Conservation (phyloP, 1,140 invertebrate genomes). For the Thaumatotibia leucotreta region DNA sequence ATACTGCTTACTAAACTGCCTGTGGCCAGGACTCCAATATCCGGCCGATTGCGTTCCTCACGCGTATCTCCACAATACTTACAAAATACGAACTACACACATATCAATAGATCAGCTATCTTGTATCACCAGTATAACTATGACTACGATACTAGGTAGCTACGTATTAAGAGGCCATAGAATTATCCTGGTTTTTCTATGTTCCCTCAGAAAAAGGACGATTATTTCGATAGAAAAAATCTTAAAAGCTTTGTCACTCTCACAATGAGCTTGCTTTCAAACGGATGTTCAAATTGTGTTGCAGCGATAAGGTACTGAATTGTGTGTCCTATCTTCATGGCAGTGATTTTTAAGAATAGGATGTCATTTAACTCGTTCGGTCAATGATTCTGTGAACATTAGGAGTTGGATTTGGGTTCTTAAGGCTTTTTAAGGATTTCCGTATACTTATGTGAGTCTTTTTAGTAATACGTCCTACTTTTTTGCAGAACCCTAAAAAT, state of each 20-base stretch:
- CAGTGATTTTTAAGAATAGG: neutral
- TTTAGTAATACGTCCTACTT: no score
- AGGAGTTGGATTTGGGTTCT: neutral
- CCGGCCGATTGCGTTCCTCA: neutral
- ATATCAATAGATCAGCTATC: no score
- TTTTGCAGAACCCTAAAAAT: no score
- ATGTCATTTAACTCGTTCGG: neutral
- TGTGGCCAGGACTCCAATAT: neutral
- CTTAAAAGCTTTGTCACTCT: neutral
- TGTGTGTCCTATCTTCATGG: neutral
- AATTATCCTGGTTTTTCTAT: no score
- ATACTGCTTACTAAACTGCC: neutral
- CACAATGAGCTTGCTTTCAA: neutral
- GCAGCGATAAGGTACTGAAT: neutral
- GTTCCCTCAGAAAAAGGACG: no score
- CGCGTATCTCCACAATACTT: no score
- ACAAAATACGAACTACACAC: no score
- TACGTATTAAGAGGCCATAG: no score
- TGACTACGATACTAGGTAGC: no score
- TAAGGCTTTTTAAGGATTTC: no score
- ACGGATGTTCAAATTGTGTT: neutral
- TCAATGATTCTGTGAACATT: neutral
- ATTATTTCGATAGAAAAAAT: neutral
- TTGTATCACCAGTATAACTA: no score
- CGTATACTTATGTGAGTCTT: no score